Conservation (phyloP, 2,113 vertebrate species). For the Scortum barcoo region DNA sequence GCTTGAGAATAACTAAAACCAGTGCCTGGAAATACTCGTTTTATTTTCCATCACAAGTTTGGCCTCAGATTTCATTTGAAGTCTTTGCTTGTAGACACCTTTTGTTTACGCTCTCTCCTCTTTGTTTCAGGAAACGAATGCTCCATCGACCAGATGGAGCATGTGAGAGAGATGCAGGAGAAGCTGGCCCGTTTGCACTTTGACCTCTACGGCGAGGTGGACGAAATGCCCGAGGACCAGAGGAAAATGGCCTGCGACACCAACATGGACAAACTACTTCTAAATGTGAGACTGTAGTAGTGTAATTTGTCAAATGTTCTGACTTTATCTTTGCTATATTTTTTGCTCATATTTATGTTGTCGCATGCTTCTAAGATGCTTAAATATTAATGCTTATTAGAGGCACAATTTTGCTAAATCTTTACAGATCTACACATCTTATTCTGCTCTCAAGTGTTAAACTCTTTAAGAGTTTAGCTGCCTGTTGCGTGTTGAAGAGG, state of each 20-base stretch:
- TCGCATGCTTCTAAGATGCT: not conserved
- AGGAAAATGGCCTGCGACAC: conserved; percentile 90
- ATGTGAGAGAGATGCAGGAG: conserved; percentile 98
- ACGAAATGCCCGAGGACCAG: conserved; percentile 94
- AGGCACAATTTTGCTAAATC: not conserved
- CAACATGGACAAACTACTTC: conserved; percentile 95
- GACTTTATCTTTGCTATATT: not conserved
- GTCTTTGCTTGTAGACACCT: too few species aligned
- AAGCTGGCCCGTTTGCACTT: conserved; percentile 95
- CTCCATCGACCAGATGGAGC: conserved; percentile 98
- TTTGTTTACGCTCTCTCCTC: not conserved
- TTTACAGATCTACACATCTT: not conserved
- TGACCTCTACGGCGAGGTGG: conserved; percentile 94
- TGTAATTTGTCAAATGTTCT: not conserved
- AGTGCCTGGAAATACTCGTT: too few species aligned
- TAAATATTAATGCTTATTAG: not conserved
- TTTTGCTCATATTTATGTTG: not conserved
- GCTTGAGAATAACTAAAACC: too few species aligned
- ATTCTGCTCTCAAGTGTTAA: not conserved
- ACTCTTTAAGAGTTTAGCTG: conserved; percentile 27
- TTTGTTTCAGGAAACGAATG: conserved; percentile 91
- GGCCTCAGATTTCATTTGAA: too few species aligned
- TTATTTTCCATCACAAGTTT: too few species aligned
- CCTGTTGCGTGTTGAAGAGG: not conserved
- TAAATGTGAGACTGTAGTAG: conserved; percentile 87